Conservation (phyloP, 2,888 invertebrate species). For the Aphodius granarius region DNA sequence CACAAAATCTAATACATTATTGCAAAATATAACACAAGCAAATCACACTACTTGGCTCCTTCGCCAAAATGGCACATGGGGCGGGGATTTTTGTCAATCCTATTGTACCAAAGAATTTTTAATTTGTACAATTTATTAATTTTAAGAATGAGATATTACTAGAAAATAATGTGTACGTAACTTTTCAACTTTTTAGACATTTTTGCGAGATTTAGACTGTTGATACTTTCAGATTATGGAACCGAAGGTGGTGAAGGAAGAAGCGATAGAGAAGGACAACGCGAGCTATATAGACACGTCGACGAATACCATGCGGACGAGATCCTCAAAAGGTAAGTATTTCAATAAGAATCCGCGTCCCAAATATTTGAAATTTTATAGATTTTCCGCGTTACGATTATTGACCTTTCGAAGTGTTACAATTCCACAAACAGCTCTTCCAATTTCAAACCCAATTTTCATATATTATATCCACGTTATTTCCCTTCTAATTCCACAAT, state of each 20-base stretch:
- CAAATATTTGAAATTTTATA: neutral
- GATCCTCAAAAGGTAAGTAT: slow-evolving; percentile 45
- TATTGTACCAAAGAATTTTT: too few relatives aligned
- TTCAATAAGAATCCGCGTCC: neutral
- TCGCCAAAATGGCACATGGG: too few relatives aligned
- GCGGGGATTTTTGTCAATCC: too few relatives aligned
- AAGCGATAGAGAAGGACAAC: slow-evolving; percentile 59
- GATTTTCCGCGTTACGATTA: neutral
- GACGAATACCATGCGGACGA: slow-evolving; percentile 37
- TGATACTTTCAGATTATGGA: slow-evolving; percentile 59
- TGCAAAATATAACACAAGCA: too few relatives aligned
- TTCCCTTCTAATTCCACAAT: neutral
- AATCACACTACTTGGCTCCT: too few relatives aligned
- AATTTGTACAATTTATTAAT: too few relatives aligned
- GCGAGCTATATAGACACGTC: slow-evolving; percentile 43
- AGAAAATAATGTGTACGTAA: too few relatives aligned
- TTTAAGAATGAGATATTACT: too few relatives aligned
- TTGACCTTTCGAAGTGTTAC: neutral
- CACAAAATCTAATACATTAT: too few relatives aligned
- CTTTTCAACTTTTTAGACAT: too few relatives aligned
- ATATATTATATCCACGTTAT: neutral
- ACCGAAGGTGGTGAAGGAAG: slow-evolving; percentile 64
- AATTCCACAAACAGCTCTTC: neutral
- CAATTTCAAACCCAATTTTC: neutral
- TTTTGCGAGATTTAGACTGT: too few relatives aligned